phyloP scores from a whole-genome alignment of 2,113 vertebrate genomes.

The Pollachius pollachius region DNA sequence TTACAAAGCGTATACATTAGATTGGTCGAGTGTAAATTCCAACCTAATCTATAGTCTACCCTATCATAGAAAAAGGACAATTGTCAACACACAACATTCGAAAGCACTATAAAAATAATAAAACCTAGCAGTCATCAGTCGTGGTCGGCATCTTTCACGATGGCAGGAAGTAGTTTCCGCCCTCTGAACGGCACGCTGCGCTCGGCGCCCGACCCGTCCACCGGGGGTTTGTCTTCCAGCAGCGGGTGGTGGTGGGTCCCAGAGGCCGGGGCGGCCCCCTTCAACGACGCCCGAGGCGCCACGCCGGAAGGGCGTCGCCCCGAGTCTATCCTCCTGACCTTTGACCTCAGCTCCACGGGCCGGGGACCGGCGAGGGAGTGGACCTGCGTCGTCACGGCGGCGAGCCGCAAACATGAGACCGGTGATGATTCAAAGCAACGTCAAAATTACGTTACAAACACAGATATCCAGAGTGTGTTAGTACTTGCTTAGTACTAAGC shows the following conservation, averaged over 20 bases:
- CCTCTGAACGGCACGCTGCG: not conserved
- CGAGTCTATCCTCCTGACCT: conserved; percentile 34
- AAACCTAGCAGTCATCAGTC: too few species aligned
- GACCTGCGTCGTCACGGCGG: conserved; percentile 56
- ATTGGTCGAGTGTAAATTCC: too few species aligned
- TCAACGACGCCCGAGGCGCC: conserved; percentile 80
- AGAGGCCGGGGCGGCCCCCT: conserved; percentile 74
- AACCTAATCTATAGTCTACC: not conserved
- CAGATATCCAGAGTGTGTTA: too few species aligned
- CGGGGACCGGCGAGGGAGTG: conserved; percentile 41
- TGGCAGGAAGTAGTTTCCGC: too few species aligned
- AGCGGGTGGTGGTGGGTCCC: conserved; percentile 16
- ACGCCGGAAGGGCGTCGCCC: conserved; percentile 79
- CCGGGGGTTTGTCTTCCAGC: conserved; percentile 24
- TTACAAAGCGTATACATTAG: too few species aligned
- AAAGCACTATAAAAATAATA: not conserved
- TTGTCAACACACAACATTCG: too few species aligned
- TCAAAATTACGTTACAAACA: too few species aligned
- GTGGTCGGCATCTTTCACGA: not conserved
- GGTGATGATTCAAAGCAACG: too few species aligned
- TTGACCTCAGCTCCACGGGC: conserved; percentile 54
- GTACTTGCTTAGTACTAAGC: too few species aligned
- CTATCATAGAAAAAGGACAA: not conserved
- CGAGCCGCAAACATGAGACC: too few species aligned
- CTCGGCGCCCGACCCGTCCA: not conserved